A percentile compares a stretch with the other conserved stretches of the same genome.
phyloP scores from a whole-genome alignment of 2,797 vertebrate species.

The Enteromius thamalakanensis region DNA sequence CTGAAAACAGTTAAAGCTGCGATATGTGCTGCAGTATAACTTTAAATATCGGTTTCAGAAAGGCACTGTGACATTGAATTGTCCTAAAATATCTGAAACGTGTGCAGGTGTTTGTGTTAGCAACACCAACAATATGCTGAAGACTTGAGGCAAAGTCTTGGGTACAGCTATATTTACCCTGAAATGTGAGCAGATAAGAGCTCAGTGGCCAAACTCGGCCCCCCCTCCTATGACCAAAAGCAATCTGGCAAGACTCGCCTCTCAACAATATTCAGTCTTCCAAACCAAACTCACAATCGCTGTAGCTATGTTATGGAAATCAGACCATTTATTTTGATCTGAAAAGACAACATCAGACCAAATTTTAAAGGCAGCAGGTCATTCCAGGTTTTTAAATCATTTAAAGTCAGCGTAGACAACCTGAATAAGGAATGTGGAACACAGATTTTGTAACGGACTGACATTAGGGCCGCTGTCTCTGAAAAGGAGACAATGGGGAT shows the following conservation, averaged over 20 bases:
- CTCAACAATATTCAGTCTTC: slow-evolving; percentile 25
- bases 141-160: slow-evolving; percentile 56
- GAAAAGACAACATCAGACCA: slow-evolving; percentile 2
- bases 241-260: slow-evolving; percentile 14
- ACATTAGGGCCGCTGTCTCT: background rate
- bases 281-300: slow-evolving; percentile 30
- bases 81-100: background rate
- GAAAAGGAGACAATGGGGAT: background rate
- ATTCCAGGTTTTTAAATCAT: slow-evolving; percentile 17
- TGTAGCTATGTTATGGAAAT: background rate
- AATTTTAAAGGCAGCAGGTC: background rate
- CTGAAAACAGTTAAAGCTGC: background rate
- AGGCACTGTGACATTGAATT: background rate
- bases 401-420: background rate
- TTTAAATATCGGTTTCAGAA: background rate
- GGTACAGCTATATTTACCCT: slow-evolving; percentile 75
- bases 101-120: slow-evolving; percentile 17
- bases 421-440: background rate
- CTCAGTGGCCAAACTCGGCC: slow-evolving; percentile 62
- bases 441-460: background rate
- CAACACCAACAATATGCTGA: slow-evolving; percentile 45
- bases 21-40: background rate
- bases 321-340: background rate
- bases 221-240: slow-evolving; percentile 37
- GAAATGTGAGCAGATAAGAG: slow-evolving; percentile 78